phyloP scores from a whole-genome alignment of 1,140 invertebrate species.

The Apis cerana region DNA sequence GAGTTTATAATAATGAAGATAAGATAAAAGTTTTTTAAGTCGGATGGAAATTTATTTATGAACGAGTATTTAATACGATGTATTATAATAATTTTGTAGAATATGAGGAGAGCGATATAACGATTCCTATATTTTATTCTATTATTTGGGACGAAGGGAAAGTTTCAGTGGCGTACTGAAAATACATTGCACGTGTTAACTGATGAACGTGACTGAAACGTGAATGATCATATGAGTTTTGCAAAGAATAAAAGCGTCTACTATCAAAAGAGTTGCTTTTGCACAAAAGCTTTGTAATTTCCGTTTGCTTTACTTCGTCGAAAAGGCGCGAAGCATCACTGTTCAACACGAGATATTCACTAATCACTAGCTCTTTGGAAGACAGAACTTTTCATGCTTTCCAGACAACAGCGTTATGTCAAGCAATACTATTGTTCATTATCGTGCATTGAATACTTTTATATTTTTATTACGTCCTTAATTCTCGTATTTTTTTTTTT shows the following conservation, averaged over 20 bases:
- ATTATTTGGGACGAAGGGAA: too few relatives aligned
- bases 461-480: neutral
- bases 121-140: too few relatives aligned
- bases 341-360: neutral
- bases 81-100: too few relatives aligned
- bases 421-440: neutral
- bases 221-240: neutral
- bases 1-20: too few relatives aligned
- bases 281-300: neutral
- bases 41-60: too few relatives aligned
- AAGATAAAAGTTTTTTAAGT: too few relatives aligned
- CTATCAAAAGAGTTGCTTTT: neutral
- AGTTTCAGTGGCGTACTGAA: too few relatives aligned
- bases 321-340: neutral
- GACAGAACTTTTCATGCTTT: neutral
- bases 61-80: too few relatives aligned
- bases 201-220: neutral
- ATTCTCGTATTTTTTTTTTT: neutral
- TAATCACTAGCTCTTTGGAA: neutral
- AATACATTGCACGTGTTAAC: neutral
- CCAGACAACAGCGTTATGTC: neutral
- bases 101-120: too few relatives aligned
- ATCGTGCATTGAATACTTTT: neutral
- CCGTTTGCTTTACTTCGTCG: neutral
- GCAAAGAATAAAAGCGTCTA: neutral